A percentile compares a stretch with the other conserved stretches of the same genome.
These are phyloP conservation scores for Athetis lepigone DNA, from an alignment of 2,888 invertebrate species.

Conservation along the genomic window DNA sequence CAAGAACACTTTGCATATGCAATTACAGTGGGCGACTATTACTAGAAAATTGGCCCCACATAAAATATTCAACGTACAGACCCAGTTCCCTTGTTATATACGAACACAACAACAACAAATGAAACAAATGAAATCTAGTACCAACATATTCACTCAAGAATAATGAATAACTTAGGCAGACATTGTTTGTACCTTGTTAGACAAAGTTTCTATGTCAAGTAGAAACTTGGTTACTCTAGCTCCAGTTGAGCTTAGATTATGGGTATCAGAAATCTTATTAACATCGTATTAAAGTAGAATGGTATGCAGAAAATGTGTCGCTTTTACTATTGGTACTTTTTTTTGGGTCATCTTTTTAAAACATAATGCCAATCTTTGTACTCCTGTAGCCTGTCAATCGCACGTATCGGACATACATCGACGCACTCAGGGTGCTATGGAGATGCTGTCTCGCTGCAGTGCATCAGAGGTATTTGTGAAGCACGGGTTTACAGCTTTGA, in stretches of 20 bases:
- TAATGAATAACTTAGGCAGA: slow-evolving; percentile 31
- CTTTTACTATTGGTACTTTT: slow-evolving; percentile 1
- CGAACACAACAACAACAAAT: too few relatives aligned
- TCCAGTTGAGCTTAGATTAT: background rate
- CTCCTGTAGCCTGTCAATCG: too few relatives aligned
- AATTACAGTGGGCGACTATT: slow-evolving; percentile 25
- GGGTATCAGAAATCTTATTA: background rate
- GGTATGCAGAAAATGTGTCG: background rate
- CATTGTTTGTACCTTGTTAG: slow-evolving; percentile 2
- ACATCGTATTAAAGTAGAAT: background rate
- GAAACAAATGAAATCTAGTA: slow-evolving; percentile 1
- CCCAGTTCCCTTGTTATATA: slow-evolving; percentile 12
- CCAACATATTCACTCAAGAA: slow-evolving; percentile 7
- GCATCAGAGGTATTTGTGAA: too few relatives aligned
- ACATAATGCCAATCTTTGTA: too few relatives aligned
- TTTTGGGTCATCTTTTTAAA: too few relatives aligned
- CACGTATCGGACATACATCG: too few relatives aligned
- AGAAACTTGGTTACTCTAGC: background rate
- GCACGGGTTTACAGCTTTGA: too few relatives aligned
- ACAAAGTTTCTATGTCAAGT: slow-evolving; percentile 13
- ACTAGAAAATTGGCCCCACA: slow-evolving; percentile 9
- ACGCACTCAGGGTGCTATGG: too few relatives aligned
- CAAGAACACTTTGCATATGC: slow-evolving; percentile 9
- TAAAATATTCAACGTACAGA: slow-evolving; percentile 19
- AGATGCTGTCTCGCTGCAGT: too few relatives aligned